A percentile compares a stretch with the other conserved stretches of the same genome.
These are phyloP conservation scores for Gallirallus australis DNA, from an alignment of 2,797 vertebrate genomes.

Conservation along the genomic window DNA sequence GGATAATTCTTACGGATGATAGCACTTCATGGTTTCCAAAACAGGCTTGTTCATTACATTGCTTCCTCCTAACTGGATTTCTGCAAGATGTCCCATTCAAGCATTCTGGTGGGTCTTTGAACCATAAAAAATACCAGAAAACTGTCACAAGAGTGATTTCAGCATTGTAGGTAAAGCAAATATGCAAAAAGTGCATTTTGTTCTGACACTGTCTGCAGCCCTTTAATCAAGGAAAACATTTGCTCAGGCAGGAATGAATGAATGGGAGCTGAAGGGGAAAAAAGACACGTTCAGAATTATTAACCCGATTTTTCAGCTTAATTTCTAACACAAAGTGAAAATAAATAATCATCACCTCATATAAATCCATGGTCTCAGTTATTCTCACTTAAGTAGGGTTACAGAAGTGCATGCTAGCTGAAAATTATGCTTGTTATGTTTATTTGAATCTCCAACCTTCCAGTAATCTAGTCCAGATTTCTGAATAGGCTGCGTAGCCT, in stretches of 20 bases:
- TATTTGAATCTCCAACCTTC: not conserved
- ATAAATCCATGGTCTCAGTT: not conserved
- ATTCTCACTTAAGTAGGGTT: not conserved
- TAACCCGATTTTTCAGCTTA: not conserved
- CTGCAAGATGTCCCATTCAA: constrained; percentile 22
- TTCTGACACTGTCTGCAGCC: not conserved
- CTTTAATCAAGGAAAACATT: constrained; percentile 2
- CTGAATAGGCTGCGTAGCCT: not conserved
- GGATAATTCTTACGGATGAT: constrained; percentile 44
- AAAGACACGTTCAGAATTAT: not conserved
- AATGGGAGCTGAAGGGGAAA: not conserved
- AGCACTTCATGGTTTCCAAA: constrained; percentile 38
- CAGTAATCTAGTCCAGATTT: not conserved
- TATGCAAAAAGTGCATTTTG: not conserved
- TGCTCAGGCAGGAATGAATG: not conserved
- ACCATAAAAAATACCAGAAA: not conserved
- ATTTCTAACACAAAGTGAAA: constrained; percentile 30
- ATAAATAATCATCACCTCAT: not conserved
- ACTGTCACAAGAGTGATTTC: not conserved
- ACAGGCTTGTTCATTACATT: constrained; percentile 44
- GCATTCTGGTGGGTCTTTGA: not conserved
- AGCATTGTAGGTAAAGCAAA: not conserved
- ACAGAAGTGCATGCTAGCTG: not conserved
- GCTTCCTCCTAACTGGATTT: constrained; percentile 55
- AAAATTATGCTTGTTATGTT: not conserved